phyloP scores from a whole-genome alignment of 2,797 vertebrate species.

The Chelon labrosus region DNA sequence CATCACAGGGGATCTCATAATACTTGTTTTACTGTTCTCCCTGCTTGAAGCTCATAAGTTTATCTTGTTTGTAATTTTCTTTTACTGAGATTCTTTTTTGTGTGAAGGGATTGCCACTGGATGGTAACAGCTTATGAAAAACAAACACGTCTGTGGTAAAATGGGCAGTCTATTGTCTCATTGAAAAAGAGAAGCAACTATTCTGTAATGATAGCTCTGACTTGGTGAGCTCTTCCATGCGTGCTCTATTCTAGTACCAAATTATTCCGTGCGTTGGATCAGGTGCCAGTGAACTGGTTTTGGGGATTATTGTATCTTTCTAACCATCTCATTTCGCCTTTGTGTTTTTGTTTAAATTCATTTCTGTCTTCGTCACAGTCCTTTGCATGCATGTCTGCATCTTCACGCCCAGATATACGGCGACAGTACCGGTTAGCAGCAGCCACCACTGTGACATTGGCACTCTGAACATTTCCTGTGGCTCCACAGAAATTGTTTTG shows the following conservation, averaged over 20 bases:
- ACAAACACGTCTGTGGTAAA: constrained; percentile 42
- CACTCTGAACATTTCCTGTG: constrained; percentile 19
- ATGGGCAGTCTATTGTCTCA: constrained; percentile 47
- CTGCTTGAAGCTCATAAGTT: constrained; percentile 25
- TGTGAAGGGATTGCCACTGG: constrained; percentile 21
- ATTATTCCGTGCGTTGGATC: constrained; percentile 58
- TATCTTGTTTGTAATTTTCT: constrained; percentile 59
- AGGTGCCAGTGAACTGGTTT: constrained; percentile 48
- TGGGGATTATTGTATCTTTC: constrained; percentile 41
- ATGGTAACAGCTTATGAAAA: constrained; percentile 31
- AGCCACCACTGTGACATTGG: background rate
- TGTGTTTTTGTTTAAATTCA: constrained; percentile 28
- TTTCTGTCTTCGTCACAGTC: constrained; percentile 14
- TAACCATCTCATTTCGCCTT: constrained; percentile 55
- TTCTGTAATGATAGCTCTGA: constrained; percentile 65
- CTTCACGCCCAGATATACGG: constrained; percentile 13
- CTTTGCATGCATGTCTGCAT: constrained; percentile 26
- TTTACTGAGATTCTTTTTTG: constrained; percentile 51
- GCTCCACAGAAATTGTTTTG: constrained; percentile 33
- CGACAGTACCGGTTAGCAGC: constrained; percentile 7
- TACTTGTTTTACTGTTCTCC: constrained; percentile 44
- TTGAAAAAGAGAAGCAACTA: constrained; percentile 36
- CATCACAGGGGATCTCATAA: constrained; percentile 36
- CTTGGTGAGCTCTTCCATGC: constrained; percentile 39
- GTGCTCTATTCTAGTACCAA: constrained; percentile 42